phyloP scores from a whole-genome alignment of 2,888 invertebrate species.

The Cheilosia soror region DNA sequence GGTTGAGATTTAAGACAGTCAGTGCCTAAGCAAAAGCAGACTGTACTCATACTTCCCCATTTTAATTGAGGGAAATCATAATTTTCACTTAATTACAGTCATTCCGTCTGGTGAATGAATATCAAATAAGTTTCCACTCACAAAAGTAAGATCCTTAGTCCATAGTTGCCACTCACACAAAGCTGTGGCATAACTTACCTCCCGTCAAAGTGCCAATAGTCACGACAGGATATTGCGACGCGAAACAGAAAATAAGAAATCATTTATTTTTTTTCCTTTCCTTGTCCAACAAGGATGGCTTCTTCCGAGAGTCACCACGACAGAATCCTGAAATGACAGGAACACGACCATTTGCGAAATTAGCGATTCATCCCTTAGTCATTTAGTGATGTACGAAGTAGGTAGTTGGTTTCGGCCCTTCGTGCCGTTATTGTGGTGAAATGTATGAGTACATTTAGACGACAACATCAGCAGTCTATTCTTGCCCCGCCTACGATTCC shows the following conservation, averaged over 20 bases:
- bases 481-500: conserved; percentile 30
- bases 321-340: neutral
- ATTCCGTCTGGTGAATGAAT: conserved; percentile 60
- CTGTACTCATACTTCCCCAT: conserved; percentile 17
- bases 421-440: conserved; percentile 29
- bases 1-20: conserved; percentile 35
- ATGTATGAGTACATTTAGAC: conserved; percentile 2
- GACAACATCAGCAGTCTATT: conserved; percentile 61
- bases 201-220: conserved; percentile 61
- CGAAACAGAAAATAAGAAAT: conserved; percentile 44
- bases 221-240: conserved; percentile 72
- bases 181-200: conserved; percentile 26
- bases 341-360: conserved; percentile 57
- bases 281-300: conserved; percentile 13
- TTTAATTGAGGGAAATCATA: conserved; percentile 64
- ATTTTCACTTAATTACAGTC: conserved; percentile 72
- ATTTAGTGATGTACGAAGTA: conserved; percentile 19
- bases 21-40: conserved; percentile 9
- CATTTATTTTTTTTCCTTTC: conserved; percentile 4
- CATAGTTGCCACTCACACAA: neutral
- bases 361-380: conserved; percentile 59
- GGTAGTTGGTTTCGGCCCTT: neutral
- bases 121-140: conserved; percentile 54
- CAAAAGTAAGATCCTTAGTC: conserved; percentile 44
- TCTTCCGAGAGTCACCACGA: neutral